Conservation (phyloP, 2,888 invertebrate species). For the Dioctria linearis region DNA sequence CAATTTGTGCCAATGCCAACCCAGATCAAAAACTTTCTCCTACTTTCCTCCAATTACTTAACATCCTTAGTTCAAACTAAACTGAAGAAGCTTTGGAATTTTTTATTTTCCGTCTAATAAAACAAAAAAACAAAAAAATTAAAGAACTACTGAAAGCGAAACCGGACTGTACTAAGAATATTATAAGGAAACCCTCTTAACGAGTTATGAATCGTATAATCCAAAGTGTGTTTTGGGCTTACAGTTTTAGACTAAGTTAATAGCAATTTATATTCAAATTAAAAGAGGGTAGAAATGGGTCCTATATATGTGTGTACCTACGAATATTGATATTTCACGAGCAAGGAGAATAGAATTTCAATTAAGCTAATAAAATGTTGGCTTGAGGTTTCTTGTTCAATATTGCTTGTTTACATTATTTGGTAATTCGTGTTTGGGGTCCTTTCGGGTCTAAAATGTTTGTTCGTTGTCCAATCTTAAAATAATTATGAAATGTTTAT, state of each 20-base stretch:
- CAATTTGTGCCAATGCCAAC: slow-evolving; percentile 37
- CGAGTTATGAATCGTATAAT: neutral
- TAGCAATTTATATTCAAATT: too few relatives aligned
- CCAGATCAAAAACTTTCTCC: slow-evolving; percentile 14
- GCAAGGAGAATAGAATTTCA: neutral
- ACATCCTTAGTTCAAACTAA: neutral
- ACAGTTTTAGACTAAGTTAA: too few relatives aligned
- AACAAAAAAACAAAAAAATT: too few relatives aligned
- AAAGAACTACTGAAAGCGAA: neutral
- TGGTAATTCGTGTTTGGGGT: neutral
- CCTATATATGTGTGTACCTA: too few relatives aligned
- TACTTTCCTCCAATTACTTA: neutral
- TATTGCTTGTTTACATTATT: neutral
- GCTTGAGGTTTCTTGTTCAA: neutral
- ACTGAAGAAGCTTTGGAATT: neutral
- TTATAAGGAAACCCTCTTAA: too few relatives aligned
- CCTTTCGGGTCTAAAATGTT: neutral
- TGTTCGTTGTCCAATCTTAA: too few relatives aligned
- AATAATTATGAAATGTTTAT: too few relatives aligned
- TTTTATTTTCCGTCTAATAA: neutral
- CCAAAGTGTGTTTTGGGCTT: neutral
- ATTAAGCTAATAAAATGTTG: neutral
- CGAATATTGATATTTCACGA: too few relatives aligned
- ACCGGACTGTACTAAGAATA: neutral
- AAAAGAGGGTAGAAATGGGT: too few relatives aligned